Conservation (phyloP, 2,113 vertebrate genomes). For the Scopus umbretta region DNA sequence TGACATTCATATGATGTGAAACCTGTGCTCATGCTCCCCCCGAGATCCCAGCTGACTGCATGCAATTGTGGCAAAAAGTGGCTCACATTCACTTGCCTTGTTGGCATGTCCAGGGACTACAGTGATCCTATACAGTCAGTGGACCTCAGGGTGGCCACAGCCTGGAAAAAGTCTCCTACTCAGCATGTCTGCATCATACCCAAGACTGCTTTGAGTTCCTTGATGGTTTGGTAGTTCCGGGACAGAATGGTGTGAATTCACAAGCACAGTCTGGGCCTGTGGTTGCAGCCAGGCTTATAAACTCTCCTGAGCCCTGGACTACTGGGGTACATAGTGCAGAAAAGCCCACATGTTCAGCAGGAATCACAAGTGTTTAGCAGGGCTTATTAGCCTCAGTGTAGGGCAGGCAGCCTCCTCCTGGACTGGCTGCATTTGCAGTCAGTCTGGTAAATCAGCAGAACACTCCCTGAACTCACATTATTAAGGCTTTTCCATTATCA, state of each 20-base stretch:
- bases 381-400: background rate
- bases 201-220: background rate
- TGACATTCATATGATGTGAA: background rate
- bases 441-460: background rate
- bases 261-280: background rate
- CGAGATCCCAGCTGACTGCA: background rate
- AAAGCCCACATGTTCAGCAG: background rate
- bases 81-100: background rate
- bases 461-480: background rate
- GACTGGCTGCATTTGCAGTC: background rate
- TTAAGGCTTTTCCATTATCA: slow-evolving; percentile 18
- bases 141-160: background rate
- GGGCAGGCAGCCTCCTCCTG: background rate
- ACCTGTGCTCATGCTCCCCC: background rate
- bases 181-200: fast-evolving
- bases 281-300: background rate
- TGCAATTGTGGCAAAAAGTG: background rate
- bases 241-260: background rate
- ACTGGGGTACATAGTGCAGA: background rate
- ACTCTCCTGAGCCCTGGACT: background rate
- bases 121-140: background rate
- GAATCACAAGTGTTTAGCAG: background rate
- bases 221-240: background rate
- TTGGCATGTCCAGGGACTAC: background rate
- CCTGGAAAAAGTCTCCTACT: background rate